These are phyloP conservation scores for Enhydra lutris DNA, from an alignment of 2,113 vertebrate species.

Conservation along the genomic window DNA sequence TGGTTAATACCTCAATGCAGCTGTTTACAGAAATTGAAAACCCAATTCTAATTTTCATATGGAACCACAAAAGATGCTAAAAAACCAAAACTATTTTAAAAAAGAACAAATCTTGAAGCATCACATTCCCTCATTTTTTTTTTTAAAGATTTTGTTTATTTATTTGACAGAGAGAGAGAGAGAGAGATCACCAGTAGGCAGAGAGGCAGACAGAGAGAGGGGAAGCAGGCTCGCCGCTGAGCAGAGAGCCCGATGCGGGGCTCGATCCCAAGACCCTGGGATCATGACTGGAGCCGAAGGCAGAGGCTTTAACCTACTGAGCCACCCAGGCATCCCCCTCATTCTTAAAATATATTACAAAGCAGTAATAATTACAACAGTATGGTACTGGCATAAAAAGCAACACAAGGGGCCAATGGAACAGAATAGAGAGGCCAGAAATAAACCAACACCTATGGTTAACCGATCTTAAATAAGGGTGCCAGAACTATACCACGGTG, in stretches of 20 bases:
- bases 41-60: neutral
- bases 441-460: neutral
- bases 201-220: too few species aligned
- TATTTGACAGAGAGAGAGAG: too few species aligned
- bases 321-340: too few species aligned
- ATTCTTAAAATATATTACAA: neutral
- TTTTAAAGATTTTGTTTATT: too few species aligned
- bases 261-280: too few species aligned
- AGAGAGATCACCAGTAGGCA: too few species aligned
- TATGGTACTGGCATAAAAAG: neutral
- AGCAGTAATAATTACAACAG: neutral
- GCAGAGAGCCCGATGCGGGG: too few species aligned
- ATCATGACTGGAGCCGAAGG: too few species aligned
- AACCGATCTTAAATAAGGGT: neutral
- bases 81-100: neutral
- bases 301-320: too few species aligned
- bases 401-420: neutral
- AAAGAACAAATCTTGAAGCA: neutral
- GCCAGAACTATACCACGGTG: neutral
- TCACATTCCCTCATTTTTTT: neutral
- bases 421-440: neutral
- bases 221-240: too few species aligned
- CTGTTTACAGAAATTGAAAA: neutral
- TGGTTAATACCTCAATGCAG: neutral
- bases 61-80: neutral